Evolutionary conservation across 2,888 invertebrate genomes (phyloP), one percentile per base, ranked within the genome.

Genomic region (Catocala fraxini): DNA sequence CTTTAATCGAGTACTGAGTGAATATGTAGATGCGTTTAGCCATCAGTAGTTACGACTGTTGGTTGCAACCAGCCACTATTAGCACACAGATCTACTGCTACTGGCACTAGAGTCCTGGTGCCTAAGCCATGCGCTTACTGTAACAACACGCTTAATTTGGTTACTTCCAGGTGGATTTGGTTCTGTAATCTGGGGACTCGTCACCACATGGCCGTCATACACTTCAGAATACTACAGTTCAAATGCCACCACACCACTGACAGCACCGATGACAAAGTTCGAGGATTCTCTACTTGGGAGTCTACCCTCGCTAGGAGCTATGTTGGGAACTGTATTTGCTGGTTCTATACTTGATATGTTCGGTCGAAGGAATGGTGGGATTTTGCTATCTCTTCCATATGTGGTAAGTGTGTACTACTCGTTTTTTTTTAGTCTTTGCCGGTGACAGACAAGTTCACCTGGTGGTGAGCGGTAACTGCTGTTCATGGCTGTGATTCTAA

Each of bases 341-440:
- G 85, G 86, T 0, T 72, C 65, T 5, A 49, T 87, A 6, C 51
- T 90, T 43, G 89, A 89, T 34, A 71, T 65, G 6, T 55, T 88
- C 6, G 90, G 90, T 0, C 70, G 90, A 42, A 89, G 85, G 58
- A 70, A 80, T 6, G 78, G 80, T 13, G 73, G 83, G 0, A 47
- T 89, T 0, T 0, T 82, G 45, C 82, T 95, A 0, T 87, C 93
- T 0, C 52, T 96, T 1, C 96, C 96, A 0, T 91, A 92, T 70
- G 77, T 88, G 73, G 93, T 93, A 66, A 85, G 89, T 51, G 13
- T 0, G 6, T 39, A 39, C 7, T 39, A 2, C 4, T 39, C 9
- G 4, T 0, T 39, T 39, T 39, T 2, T 7, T 39, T 39, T 1
- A 39, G 25, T 25, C 4, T 25, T 15, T 25, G 4, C 15, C 2